These are phyloP conservation scores for Belonocnema kinseyi DNA, from an alignment of 1,140 invertebrate species.

Conservation along the genomic window DNA sequence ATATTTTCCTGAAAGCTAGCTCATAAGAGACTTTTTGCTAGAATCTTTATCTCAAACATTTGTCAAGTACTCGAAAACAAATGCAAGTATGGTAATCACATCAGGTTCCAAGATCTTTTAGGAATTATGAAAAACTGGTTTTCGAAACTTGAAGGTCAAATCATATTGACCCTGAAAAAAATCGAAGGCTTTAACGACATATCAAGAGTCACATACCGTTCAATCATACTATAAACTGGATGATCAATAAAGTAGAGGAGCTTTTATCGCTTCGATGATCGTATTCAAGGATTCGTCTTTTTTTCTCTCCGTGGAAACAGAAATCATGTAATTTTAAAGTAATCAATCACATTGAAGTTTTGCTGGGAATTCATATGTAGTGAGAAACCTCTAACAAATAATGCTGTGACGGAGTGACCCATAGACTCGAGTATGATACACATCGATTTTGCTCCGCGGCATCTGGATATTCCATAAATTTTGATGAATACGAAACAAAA, in stretches of 20 bases:
- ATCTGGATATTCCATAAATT: conserved; percentile 4
- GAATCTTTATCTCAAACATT: no score
- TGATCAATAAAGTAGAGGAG: conserved; percentile 11
- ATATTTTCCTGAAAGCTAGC: background rate
- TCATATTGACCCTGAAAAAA: background rate
- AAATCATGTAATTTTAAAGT: background rate
- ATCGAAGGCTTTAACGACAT: background rate
- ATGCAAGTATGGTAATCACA: no score
- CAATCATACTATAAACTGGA: background rate
- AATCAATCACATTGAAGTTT: conserved; percentile 7
- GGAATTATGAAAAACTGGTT: no score
- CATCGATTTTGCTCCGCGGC: background rate
- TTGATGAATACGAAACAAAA: conserved; percentile 36
- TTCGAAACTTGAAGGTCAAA: no score
- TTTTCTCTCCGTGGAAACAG: background rate
- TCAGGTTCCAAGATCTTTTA: no score
- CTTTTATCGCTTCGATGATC: conserved; percentile 21
- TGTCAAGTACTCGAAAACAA: no score
- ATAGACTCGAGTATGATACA: background rate
- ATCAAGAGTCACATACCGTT: background rate
- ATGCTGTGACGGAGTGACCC: conserved; percentile 12
- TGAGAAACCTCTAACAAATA: background rate
- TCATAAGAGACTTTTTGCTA: background rate
- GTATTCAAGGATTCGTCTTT: background rate
- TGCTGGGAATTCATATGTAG: background rate